A percentile compares a stretch with the other conserved stretches of the same genome.
Conservation (phyloP, 92 coral and sea anemone species). For the Bergia sp. region DNA sequence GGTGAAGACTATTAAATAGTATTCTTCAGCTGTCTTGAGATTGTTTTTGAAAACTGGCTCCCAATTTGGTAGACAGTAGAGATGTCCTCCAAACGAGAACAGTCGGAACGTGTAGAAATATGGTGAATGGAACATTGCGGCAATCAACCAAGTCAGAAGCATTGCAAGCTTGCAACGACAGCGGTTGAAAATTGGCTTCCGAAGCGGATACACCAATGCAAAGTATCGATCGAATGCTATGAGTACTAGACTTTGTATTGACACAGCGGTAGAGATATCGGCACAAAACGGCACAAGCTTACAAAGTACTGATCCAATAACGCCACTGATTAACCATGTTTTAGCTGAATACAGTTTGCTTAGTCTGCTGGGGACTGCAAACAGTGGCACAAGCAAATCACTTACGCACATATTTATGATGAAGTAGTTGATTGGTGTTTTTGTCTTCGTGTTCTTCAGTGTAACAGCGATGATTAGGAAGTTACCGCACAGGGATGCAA, state of each 20-base stretch:
- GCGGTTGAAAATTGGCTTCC: conserved; percentile 1
- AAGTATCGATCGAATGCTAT: conserved; percentile 15
- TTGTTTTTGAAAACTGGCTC: neutral
- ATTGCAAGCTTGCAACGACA: conserved; percentile 7
- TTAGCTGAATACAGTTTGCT: neutral
- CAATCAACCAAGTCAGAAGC: neutral
- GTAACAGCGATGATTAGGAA: neutral
- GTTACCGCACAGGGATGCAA: conserved; percentile 16
- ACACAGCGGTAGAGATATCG: conserved; percentile 25
- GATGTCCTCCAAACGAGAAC: neutral
- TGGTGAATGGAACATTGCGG: conserved; percentile 16
- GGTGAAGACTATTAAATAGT: conserved; percentile 2
- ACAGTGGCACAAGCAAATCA: conserved; percentile 4
- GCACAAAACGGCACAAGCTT: conserved; percentile 25
- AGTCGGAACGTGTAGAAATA: conserved; percentile 27
- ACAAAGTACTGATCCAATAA: neutral
- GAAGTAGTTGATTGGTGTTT: neutral
- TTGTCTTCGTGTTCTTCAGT: neutral
- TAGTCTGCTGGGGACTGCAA: conserved; percentile 5
- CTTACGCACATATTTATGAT: conserved; percentile 13
- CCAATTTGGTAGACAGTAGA: conserved; percentile 8
- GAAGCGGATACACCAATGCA: conserved; percentile 19
- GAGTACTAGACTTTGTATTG: conserved; percentile 17
- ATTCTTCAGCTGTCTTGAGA: neutral
- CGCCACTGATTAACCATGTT: neutral